Evolutionary conservation across 2,113 vertebrate species (phyloP), one percentile per base, ranked within the genome.

Genomic region (Scortum barcoo): DNA sequence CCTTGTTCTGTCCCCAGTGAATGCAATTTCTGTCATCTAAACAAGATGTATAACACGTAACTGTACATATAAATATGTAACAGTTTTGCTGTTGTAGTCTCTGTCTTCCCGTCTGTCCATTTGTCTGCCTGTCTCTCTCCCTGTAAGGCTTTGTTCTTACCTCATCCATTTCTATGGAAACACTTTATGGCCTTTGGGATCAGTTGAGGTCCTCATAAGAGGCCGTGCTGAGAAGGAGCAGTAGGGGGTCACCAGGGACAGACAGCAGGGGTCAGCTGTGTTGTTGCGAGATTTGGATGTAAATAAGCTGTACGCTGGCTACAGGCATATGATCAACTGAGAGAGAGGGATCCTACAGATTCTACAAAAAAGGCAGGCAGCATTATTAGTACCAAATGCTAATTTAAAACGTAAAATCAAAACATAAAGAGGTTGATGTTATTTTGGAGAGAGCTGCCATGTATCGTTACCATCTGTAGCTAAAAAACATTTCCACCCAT

Each of bases 231-330:
- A 4, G 63, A 66, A 24, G 5, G 17, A 40, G 22, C 65, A 78
- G 62, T 54, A 33, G 82, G 65, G 42, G 58, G 70, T 72, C 74
- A 26, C 19, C 7, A 30, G 14, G 56, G 30, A 30, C 46, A 20
- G 22, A 72, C 57, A 72, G 73, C 57, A 63, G 67, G 58, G 60
- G n/a, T 30, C 62, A 74, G 7, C 76, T 76, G 26, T n/a, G n/a
- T n/a, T n/a, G n/a, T n/a, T n/a, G n/a, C n/a, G n/a, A n/a, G n/a
- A n/a, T n/a, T n/a, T n/a, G n/a, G n/a, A n/a, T n/a, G n/a, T n/a
- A n/a, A n/a, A n/a, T n/a, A n/a, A n/a, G n/a, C 28, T 50, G 10
- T 20, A 7, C 12, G 53, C 67, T 19, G 66, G 19, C 61, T 54
- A 14, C 54, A 14, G 61, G 61, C 30, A 61, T 56, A 42, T 28